phyloP scores from a whole-genome alignment of 1,140 invertebrate genomes.

The Cydia amplana region DNA sequence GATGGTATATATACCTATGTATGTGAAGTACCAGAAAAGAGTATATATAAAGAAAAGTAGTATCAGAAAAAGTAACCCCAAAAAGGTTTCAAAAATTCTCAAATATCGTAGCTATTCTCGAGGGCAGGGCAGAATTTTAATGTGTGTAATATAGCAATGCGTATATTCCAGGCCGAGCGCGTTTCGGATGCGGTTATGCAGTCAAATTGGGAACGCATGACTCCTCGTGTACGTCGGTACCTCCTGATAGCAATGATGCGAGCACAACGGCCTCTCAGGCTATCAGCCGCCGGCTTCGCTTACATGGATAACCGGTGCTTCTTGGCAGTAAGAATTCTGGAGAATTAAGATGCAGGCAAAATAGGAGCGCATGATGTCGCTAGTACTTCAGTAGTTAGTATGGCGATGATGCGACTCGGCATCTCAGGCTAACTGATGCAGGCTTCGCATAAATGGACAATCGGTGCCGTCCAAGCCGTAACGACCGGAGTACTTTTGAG shows the following conservation, averaged over 20 bases:
- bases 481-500: too few species aligned
- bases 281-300: conserved; percentile 66
- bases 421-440: conserved; percentile 57
- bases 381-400: conserved; percentile 40
- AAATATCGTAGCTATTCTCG: too few species aligned
- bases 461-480: conserved; percentile 42
- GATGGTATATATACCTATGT: too few species aligned
- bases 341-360: not conserved
- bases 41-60: too few species aligned
- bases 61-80: too few species aligned
- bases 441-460: conserved; percentile 69
- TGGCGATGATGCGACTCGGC: conserved; percentile 63
- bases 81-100: too few species aligned
- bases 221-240: conserved; percentile 47
- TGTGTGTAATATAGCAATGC: not conserved
- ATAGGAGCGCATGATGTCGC: conserved; percentile 60
- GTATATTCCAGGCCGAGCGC: conserved; percentile 45
- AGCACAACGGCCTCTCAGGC: conserved; percentile 59
- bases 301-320: conserved; percentile 70
- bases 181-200: conserved; percentile 65
- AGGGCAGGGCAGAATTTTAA: too few species aligned
- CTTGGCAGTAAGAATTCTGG: conserved; percentile 40
- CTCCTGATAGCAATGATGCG: conserved; percentile 60
- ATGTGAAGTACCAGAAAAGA: too few species aligned
- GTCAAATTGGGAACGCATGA: conserved; percentile 66